These are phyloP conservation scores for Trachemys scripta DNA, from an alignment of 2,113 vertebrate species.

Conservation along the genomic window DNA sequence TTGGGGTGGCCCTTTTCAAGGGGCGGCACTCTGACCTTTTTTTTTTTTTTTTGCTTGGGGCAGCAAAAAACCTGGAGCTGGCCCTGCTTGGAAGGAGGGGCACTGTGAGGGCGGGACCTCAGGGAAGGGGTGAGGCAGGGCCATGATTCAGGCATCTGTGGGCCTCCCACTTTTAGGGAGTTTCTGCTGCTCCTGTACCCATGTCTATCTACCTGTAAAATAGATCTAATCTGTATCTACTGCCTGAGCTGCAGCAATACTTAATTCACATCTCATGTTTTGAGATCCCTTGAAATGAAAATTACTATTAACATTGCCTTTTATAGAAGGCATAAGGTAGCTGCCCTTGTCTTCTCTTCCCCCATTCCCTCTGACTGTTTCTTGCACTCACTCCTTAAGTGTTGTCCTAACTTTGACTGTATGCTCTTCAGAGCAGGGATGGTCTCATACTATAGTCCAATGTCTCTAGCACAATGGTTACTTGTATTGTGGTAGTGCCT, in stretches of 20 bases:
- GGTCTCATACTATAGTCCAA: not conserved
- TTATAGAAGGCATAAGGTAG: not conserved
- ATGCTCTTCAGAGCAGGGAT: not conserved
- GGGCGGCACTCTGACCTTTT: too few relatives aligned
- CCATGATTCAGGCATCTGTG: too few relatives aligned
- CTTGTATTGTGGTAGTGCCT: not conserved
- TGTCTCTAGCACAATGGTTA: not conserved
- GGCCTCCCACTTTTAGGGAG: too few relatives aligned
- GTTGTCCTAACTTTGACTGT: rapidly evolving
- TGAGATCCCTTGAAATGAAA: not conserved
- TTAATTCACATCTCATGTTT: not conserved
- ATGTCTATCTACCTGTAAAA: not conserved
- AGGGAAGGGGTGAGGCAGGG: too few relatives aligned
- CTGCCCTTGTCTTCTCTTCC: rapidly evolving
- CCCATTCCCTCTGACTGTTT: not conserved
- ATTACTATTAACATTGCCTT: rapidly evolving
- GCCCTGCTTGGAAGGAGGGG: too few relatives aligned
- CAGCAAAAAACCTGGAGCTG: too few relatives aligned
- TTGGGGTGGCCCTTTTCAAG: too few relatives aligned
- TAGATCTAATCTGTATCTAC: not conserved
- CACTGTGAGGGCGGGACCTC: too few relatives aligned
- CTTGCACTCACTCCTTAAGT: not conserved
- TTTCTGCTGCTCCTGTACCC: not conserved
- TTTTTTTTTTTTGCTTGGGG: too few relatives aligned
- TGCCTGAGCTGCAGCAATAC: not conserved